A percentile compares a stretch with the other conserved stretches of the same genome.
phyloP scores from a whole-genome alignment of 2,113 vertebrate species.

The Tapirus terrestris region DNA sequence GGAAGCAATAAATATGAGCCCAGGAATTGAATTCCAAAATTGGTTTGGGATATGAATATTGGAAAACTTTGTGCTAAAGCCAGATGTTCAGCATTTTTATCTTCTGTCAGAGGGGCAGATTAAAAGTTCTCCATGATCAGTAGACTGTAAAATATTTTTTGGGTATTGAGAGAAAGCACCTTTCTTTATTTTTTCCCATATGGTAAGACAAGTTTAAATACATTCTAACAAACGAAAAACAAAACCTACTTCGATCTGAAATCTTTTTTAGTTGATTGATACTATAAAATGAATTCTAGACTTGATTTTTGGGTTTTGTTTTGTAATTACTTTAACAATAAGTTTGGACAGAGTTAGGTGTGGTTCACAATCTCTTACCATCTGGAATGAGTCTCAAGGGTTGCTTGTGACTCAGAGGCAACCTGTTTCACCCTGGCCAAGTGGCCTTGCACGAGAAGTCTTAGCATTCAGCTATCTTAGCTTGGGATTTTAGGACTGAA shows the following conservation, averaged over 20 bases:
- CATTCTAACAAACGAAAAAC: neutral
- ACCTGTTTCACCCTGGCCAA: neutral
- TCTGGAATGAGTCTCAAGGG: neutral
- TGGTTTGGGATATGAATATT: neutral
- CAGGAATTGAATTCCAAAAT: neutral
- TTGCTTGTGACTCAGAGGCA: neutral
- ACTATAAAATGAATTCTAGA: neutral
- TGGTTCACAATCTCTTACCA: neutral
- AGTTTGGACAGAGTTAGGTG: neutral
- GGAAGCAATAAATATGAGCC: constrained; percentile 1
- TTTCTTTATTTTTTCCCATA: neutral
- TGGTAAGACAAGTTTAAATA: neutral
- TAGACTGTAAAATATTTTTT: neutral
- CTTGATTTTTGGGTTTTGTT: neutral
- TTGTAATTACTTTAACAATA: neutral
- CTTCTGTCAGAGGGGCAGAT: neutral
- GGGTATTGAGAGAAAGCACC: neutral
- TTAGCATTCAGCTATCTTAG: neutral
- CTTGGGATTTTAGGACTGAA: neutral
- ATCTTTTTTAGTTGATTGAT: neutral
- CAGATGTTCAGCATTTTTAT: neutral
- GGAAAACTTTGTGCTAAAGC: neutral
- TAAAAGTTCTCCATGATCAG: neutral
- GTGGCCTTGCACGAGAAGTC: neutral
- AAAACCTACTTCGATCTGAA: neutral